phyloP scores from a whole-genome alignment of 2,113 vertebrate genomes.

The Nyctereutes procyonoides region DNA sequence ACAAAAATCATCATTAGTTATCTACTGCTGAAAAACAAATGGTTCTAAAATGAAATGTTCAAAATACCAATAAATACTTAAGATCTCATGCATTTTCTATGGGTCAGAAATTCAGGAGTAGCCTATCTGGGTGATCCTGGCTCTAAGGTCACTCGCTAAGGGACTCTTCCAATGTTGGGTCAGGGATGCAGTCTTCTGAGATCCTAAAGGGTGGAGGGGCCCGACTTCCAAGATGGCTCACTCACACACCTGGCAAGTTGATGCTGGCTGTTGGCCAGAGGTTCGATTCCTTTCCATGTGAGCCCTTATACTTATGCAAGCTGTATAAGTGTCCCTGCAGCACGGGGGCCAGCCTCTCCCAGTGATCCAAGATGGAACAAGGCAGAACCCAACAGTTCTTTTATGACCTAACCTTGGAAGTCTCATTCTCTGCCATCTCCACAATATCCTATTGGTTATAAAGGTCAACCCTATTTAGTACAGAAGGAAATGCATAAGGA shows the following conservation, averaged over 20 bases:
- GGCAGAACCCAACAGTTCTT: background rate
- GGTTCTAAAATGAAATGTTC: background rate
- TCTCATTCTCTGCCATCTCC: background rate
- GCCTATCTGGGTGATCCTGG: background rate
- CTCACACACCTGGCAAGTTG: background rate
- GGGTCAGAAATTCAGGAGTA: background rate
- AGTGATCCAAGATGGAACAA: background rate
- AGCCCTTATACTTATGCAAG: background rate
- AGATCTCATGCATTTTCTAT: background rate
- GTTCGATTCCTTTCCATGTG: background rate
- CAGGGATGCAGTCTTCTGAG: background rate
- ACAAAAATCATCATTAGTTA: background rate
- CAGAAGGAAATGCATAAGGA: background rate
- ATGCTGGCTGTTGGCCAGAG: background rate
- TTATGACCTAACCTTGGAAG: background rate
- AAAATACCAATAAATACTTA: background rate
- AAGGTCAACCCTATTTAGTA: background rate
- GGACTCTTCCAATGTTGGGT: background rate
- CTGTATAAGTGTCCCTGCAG: background rate
- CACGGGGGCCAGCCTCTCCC: background rate
- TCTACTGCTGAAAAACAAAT: background rate
- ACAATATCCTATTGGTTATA: background rate
- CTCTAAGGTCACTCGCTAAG: background rate
- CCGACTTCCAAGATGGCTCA: background rate
- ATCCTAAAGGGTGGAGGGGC: background rate